These are phyloP conservation scores for Chrysotoxum bicinctum DNA, from an alignment of 2,888 invertebrate species.

Conservation along the genomic window DNA sequence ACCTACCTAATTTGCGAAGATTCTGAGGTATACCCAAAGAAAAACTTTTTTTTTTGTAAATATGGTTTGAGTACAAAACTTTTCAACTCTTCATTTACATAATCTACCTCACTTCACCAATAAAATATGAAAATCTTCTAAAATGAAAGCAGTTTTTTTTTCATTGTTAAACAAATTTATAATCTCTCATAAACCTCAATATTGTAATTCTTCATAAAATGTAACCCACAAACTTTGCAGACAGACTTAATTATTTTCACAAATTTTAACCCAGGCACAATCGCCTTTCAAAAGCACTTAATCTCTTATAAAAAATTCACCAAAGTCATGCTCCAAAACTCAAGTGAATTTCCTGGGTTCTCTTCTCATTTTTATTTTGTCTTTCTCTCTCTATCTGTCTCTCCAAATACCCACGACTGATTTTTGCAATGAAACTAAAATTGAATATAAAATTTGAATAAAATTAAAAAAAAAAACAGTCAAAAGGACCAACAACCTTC, in stretches of 20 bases:
- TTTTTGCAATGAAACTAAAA: constrained; percentile 3
- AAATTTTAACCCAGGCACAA: constrained; percentile 12
- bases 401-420: neutral
- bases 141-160: neutral
- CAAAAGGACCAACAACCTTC: neutral
- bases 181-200: neutral
- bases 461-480: neutral
- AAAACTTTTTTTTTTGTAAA: too few relatives aligned
- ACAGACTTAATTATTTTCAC: constrained; percentile 29
- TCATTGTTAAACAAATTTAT: neutral
- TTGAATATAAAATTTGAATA: constrained; percentile 49
- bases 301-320: constrained; percentile 55
- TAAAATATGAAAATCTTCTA: neutral
- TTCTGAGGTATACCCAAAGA: too few relatives aligned
- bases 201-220: constrained; percentile 16
- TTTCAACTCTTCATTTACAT: neutral
- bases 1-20: too few relatives aligned
- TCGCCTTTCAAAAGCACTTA: constrained; percentile 38
- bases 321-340: constrained; percentile 32
- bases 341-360: constrained; percentile 14
- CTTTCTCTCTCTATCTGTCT: neutral
- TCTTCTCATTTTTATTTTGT: constrained; percentile 3
- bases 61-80: neutral
- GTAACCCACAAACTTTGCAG: constrained; percentile 39
- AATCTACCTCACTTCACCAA: too few relatives aligned